Base-by-base conservation (phyloP, 2,888 invertebrate genomes). In the Agrochola litura region DNA sequence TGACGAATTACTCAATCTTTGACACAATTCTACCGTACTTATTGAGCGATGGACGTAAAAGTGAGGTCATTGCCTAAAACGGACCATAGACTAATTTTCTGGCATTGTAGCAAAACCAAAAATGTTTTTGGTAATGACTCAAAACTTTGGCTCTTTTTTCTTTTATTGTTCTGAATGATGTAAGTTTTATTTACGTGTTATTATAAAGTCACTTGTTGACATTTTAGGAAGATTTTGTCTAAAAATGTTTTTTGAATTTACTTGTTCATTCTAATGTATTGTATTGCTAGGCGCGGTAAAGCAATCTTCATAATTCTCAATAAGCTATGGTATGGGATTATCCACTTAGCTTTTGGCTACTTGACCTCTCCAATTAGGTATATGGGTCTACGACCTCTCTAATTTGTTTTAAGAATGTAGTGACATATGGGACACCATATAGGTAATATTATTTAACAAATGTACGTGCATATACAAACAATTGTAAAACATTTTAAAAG, bases 311-410 rank as follows among this genome's bases (percentile, higher is more conserved):
- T 64, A 25, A 75, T 67, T 61, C 60, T 65, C 41, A 64, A 5
- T 71, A 58, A 65, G 19, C 19, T 56, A 61, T 74, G 67, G 10
- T 49, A 81, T 73, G 43, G 22, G 37, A 79, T 65, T 37, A 63
- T 68, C 61, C 67, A 76, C 67, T 66, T 70, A 73, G 70, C 67
- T 75, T 77, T 74, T 61, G 54, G 46, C 68, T 74, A 82, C 77
- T 82, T 85, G 72, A 84, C 85, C 82, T 76, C 67, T n/a, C 30
- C 25, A 81, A 75, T 86, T 81, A 56, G 22, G 22, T 54, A 77
- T 41, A 63, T 64, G 25, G 78, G 61, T 69, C 61, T 66, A 54
- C 54, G 79, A 81, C 73, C 73, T 52, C 43, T 60, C 37, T 79
- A 41, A 80, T 71, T 83, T 19, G 52, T 49, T 76, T 74, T 25